Base-by-base conservation (phyloP, 2,797 vertebrate genomes). In the Basileuterus tristriatus region DNA sequence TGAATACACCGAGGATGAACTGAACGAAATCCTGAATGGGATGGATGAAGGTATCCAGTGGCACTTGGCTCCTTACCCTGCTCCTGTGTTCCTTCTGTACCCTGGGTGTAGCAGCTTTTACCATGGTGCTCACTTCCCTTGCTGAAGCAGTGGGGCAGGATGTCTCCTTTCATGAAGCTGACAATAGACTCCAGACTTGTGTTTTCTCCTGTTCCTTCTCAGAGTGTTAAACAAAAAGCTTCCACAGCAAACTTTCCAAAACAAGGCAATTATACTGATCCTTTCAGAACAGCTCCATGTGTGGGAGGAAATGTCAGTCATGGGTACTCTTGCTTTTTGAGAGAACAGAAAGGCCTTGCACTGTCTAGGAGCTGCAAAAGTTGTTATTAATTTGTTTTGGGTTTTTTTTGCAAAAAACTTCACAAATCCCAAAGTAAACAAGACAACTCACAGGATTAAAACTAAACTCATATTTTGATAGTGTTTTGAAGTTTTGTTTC, bases 11-110 rank as follows among this genome's bases (percentile, higher is more conserved):
- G 99, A 99, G 79, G 99, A 99, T 60, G 99, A 99, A 30, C 98
- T 99, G 74, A 99, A 99, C 20, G 99, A 99, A 97, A 99, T 99
- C 83, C 98, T 99, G 30, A 99, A 99, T 3, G 99, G 99, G 95
- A 99, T 99, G 99, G 99, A 99, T 58, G 99, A 99, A 98, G 99
- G 99, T 99, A 97, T 36, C 75, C 34, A 3, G 8, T 23, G 30
- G 12, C 23, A 26, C 44, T 14, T 12, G 4, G 30, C 8, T 53
- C 23, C 29, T 32, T 15, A 5, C 21, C 34, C 55, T 39, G 60
- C 62, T 86, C 32, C 27, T 36, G 11, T 24, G 1, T 18, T 90
- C 16, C 46, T 77, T 59, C 49, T 90, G 3, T 58, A 29, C 18
- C n/a, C 29, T 7, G 22, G 13, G 36, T 11, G 4, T 23, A 52